A percentile compares a stretch with the other conserved stretches of the same genome.
Conservation (phyloP, 2,888 invertebrate species). For the Apoda limacodes region DNA sequence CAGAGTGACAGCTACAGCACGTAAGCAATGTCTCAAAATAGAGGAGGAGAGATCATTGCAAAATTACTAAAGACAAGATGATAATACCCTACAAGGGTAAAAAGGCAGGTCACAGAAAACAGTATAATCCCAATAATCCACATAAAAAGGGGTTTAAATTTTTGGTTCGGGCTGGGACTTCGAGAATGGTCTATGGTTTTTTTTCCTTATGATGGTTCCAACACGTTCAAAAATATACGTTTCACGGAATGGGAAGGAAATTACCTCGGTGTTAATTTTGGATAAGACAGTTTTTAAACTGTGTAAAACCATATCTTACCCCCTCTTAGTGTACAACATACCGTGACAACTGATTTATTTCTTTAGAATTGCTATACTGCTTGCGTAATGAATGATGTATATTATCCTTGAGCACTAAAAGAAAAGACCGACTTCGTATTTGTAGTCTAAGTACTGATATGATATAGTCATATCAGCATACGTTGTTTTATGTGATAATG, state of each 20-base stretch:
- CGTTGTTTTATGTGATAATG: constrained; percentile 14
- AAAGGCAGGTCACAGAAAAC: no score
- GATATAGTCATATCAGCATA: constrained; percentile 10
- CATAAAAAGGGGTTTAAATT: constrained; percentile 20
- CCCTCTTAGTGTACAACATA: constrained; percentile 12
- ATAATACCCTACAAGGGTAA: constrained; percentile 22
- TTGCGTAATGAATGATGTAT: constrained; percentile 14
- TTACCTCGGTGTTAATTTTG: constrained; percentile 6
- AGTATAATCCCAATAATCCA: constrained; percentile 24
- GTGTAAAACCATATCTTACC: constrained; percentile 14
- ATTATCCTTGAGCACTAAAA: constrained; percentile 13
- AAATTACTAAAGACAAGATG: constrained; percentile 24
- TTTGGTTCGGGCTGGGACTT: constrained; percentile 19
- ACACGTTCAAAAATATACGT: constrained; percentile 4
- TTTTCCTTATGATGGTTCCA: constrained; percentile 17
- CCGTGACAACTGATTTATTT: constrained; percentile 15
- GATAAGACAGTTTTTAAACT: constrained; percentile 10
- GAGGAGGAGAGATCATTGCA: constrained; percentile 11
- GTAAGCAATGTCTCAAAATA: background rate
- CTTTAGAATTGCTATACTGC: constrained; percentile 10
- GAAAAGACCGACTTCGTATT: constrained; percentile 13
- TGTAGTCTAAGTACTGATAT: constrained; percentile 9
- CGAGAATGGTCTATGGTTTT: constrained; percentile 24
- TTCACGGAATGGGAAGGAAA: constrained; percentile 10
- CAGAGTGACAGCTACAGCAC: no score